Evolutionary conservation across 2,888 invertebrate species (phyloP), one percentile per base, ranked within the genome.

Genomic region (Andrena minutula): DNA sequence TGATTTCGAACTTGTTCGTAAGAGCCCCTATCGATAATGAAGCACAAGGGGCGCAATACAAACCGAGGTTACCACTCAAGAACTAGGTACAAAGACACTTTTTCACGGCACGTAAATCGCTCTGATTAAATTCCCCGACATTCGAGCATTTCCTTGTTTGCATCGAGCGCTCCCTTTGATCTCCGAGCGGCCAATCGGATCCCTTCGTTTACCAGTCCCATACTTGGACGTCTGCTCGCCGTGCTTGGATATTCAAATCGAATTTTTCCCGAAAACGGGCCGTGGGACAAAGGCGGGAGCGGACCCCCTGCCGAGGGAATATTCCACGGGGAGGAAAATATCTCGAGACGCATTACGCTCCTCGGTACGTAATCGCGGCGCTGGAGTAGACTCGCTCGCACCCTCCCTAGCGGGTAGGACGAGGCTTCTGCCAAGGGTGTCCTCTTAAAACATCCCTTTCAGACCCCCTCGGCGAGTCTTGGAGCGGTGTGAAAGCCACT

Each of bases 361-460:
- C 73, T 66, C 66, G 72, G 49, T 64, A 69, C 84, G 86, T 86
- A 86, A 86, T 86, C 84, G 80, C 72, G 70, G 47, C 32, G 51
- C 49, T 61, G 23, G 47, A 76, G 30, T 28, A 47, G 71, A 63
- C 41, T 60, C 58, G 35, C 56, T 26, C 26, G 71, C 58, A 20
- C 47, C 75, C 51, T 73, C 75, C 75, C 83, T 28, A 66, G 35
- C 72, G 74, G 64, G 82, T 51, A 68, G 66, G 65, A 79, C 73
- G 70, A 56, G 20, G 8, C 56, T 56, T 64, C 65, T 78, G 60
- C 61, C 70, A 60, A 58, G 75, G 82, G 79, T 79, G 75, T 84
- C 88, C 89, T 89, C 89, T 91, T 90, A 90, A 91, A 91, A 90
- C 89, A 90, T 87, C 90, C 89, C 90, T 86, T 88, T 90, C 86